Evolutionary conservation across 1,140 invertebrate genomes (phyloP).

Genomic region (Zaprionus camerounensis): DNA sequence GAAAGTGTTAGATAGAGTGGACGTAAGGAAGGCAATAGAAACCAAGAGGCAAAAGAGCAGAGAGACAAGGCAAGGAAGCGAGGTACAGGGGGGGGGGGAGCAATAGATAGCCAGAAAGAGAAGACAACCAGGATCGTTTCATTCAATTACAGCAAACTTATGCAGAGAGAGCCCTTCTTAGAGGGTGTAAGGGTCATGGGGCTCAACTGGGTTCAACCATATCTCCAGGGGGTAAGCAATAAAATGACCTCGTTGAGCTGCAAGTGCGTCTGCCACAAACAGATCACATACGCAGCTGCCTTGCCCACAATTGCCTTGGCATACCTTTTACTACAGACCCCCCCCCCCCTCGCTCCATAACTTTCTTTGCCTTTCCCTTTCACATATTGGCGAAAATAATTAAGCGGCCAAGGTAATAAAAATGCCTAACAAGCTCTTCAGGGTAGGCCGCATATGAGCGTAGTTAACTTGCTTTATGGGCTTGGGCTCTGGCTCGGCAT

Average conservation of each 20-base stretch:
- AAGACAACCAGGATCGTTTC: too few species aligned
- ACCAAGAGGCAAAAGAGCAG: too few species aligned
- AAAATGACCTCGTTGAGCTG: not conserved
- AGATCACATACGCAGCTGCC: not conserved
- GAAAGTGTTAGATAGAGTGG: too few species aligned
- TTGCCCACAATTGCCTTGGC: not conserved
- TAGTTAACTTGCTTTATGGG: conserved; percentile 19
- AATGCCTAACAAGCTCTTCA: conserved; percentile 67
- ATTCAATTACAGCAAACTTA: too few species aligned
- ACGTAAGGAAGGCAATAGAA: too few species aligned
- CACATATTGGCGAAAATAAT: conserved; percentile 58
- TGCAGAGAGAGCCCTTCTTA: too few species aligned
- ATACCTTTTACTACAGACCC: not conserved
- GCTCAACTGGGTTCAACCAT: not conserved
- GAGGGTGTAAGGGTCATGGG: not conserved
- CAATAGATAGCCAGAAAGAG: too few species aligned
- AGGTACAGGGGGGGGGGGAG: too few species aligned
- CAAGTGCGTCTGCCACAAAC: not conserved
- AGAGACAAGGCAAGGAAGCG: too few species aligned
- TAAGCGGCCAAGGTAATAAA: conserved; percentile 70
- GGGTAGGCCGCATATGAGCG: conserved; percentile 32
- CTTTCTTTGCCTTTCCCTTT: not conserved
- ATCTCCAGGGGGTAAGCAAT: not conserved
- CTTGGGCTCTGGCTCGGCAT: not conserved
- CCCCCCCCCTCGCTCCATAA: not conserved